Evolutionary conservation across 2,113 vertebrate species (phyloP).

Genomic region (Salminus brasiliensis): DNA sequence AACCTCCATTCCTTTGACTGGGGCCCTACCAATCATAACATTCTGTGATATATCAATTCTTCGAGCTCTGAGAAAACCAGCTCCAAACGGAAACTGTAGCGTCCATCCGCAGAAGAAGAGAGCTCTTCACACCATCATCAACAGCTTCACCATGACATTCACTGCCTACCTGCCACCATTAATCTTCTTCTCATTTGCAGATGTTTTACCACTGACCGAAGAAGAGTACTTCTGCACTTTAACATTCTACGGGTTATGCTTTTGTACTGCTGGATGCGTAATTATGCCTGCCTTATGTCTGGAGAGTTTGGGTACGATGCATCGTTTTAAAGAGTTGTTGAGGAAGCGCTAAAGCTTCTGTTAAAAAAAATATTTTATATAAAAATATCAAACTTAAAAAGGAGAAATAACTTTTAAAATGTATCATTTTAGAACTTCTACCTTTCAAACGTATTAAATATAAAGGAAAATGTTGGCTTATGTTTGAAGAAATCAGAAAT

Average conservation of each 20-base stretch:
- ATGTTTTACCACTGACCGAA: not conserved
- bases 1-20: not conserved
- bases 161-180: conserved; percentile 27
- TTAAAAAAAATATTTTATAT: no score
- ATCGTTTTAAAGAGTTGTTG: not conserved
- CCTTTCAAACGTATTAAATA: no score
- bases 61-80: conserved; percentile 8
- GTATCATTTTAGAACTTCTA: no score
- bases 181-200: conserved; percentile 2
- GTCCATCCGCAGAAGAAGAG: conserved; percentile 44
- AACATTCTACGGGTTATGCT: not conserved
- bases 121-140: conserved; percentile 24
- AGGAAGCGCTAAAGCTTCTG: not conserved
- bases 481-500: no score
- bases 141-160: conserved; percentile 21
- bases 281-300: conserved; percentile 40
- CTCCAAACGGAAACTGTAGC: not conserved
- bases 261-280: conserved; percentile 7
- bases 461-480: no score
- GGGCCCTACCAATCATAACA: conserved; percentile 24
- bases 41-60: conserved; percentile 37
- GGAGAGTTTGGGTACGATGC: conserved; percentile 2
- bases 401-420: no score
- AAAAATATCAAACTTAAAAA: no score
- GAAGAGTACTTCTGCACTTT: not conserved